Evolutionary conservation across 2,797 vertebrate genomes (phyloP).

Genomic region (Silurus aristotelis): DNA sequence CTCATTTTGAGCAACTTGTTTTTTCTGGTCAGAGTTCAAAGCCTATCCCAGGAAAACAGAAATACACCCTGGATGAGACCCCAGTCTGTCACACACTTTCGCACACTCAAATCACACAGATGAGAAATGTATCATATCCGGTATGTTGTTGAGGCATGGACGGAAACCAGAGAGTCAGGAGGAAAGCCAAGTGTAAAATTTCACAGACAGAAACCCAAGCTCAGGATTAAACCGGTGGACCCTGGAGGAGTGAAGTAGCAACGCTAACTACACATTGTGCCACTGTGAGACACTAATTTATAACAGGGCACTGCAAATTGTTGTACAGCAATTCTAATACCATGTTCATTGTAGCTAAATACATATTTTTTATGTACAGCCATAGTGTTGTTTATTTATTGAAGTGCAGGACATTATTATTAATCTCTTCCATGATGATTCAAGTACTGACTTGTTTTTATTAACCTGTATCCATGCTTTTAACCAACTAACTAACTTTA

Average conservation of each 20-base stretch:
- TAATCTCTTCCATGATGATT: neutral
- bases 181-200: constrained; percentile 11
- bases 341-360: neutral
- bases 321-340: neutral
- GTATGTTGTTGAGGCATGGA: neutral
- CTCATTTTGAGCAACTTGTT: neutral
- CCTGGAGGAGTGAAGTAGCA: neutral
- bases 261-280: neutral
- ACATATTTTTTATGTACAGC: neutral
- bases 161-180: constrained; percentile 7
- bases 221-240: neutral
- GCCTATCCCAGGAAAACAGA: neutral
- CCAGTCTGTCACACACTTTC: neutral
- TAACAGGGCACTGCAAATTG: neutral
- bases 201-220: neutral
- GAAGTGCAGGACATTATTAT: neutral
- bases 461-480: neutral
- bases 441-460: neutral
- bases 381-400: neutral
- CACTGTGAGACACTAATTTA: neutral
- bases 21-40: neutral
- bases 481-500: neutral
- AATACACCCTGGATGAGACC: neutral
- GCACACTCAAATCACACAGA: neutral
- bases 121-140: neutral